Evolutionary conservation across 2,113 vertebrate species (phyloP), one percentile per base, ranked within the genome.

Genomic region (Vicugna pacos): DNA sequence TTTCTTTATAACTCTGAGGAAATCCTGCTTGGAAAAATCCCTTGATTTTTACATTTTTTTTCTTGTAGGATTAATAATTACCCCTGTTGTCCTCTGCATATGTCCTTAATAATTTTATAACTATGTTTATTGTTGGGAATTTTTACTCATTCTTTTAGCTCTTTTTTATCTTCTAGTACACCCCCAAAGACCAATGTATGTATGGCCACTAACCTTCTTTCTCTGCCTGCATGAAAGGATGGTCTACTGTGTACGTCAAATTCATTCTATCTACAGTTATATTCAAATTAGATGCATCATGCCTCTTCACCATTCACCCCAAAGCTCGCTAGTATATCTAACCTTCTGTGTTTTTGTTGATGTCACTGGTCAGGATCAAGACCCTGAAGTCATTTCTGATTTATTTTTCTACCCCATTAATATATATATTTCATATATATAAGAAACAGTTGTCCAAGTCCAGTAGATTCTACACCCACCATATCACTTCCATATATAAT

Each of bases 371-470:
- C 9, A 89, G 13, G 16, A 38, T 67, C 7, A 56, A 94, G 20
- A 4, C 2, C 6, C 4, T 76, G 4, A 13, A 0, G 4, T 35
- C n/a, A 85, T 72, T 65, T 67, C 56, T 69, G 17, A 32, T 24
- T 92, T 87, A 26, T 28, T 6, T 2, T 76, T 72, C 19, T 64
- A 89, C 28, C 1, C 14, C 11, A 84, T 76, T 58, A 32, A 48
- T 42, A 30, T 24, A n/a, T 30, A 2, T 32, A 42, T 42, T 35
- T 35, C 35, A 35, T 35, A 35, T 35, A 35, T 35, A 35, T 35
- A 35, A 35, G 35, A 35, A 76, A 70, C 64, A 54, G 87, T 62
- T 95, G 84, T 93, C 38, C 20, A 93, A 77, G 11, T 91, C 24
- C 19, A 60, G 16, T 8, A 89, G 10, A 64, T 64, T 50, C 11